phyloP scores from a whole-genome alignment of 1,140 invertebrate genomes.

The Drosophila watanabei region DNA sequence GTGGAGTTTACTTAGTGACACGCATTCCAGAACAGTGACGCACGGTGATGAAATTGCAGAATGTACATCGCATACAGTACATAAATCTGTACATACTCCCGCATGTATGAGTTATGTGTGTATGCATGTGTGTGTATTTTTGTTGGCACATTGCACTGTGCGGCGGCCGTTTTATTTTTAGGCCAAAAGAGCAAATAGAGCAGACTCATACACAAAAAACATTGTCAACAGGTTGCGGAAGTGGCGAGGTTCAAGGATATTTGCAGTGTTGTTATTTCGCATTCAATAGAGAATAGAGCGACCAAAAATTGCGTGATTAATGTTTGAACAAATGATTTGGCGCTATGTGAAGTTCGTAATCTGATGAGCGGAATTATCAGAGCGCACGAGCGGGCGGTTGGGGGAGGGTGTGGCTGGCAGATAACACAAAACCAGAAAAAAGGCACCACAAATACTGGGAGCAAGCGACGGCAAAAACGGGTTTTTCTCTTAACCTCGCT shows the following conservation, averaged over 20 bases:
- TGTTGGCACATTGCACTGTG: slow-evolving; percentile 76
- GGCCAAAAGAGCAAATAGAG: slow-evolving; percentile 37
- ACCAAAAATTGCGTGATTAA: slow-evolving; percentile 37
- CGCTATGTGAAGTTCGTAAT: slow-evolving; percentile 51
- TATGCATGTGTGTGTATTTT: slow-evolving; percentile 16
- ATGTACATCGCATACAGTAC: slow-evolving; percentile 6
- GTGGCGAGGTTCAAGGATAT: slow-evolving; percentile 68
- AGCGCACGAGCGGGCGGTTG: slow-evolving; percentile 25
- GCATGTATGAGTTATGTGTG: slow-evolving; percentile 5
- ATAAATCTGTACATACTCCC: slow-evolving; percentile 8
- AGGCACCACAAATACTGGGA: slow-evolving; percentile 11
- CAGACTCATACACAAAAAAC: slow-evolving; percentile 38
- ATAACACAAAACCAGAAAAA: slow-evolving; percentile 16
- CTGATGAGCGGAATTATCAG: slow-evolving; percentile 44
- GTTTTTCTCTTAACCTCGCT: slow-evolving; percentile 69
- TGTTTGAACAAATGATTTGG: slow-evolving; percentile 62
- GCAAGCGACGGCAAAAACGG: slow-evolving; percentile 40
- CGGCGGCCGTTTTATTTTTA: slow-evolving; percentile 61
- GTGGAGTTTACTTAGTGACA: slow-evolving; percentile 16
- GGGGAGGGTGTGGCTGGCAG: slow-evolving; percentile 45
- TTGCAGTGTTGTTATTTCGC: slow-evolving; percentile 14
- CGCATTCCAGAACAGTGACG: slow-evolving; percentile 35
- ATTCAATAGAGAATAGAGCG: slow-evolving; percentile 5
- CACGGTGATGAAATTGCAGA: slow-evolving; percentile 30
- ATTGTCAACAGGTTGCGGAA: slow-evolving; percentile 82